phyloP scores from a whole-genome alignment of 2,888 invertebrate genomes.

The Pilophorus perplexus region DNA sequence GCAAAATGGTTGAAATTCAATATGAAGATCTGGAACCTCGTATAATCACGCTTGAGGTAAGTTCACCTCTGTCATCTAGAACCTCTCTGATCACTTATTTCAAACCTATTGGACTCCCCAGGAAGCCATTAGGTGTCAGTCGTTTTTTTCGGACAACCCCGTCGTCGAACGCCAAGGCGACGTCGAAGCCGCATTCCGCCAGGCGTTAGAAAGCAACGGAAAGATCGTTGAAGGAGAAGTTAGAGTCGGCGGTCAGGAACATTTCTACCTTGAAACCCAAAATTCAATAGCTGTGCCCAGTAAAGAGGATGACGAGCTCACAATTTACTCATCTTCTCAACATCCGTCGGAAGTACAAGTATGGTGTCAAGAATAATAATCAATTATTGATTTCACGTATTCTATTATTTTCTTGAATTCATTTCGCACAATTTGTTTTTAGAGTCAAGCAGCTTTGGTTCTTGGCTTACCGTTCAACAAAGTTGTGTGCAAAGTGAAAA shows the following conservation, averaged over 20 bases:
- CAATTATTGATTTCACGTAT: neutral
- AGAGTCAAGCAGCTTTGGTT: constrained; percentile 60
- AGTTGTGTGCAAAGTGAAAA: constrained; percentile 73
- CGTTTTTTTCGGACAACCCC: constrained; percentile 65
- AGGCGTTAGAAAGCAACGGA: constrained; percentile 50
- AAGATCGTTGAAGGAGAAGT: constrained; percentile 72
- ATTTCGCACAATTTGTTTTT: neutral
- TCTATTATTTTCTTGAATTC: too few species aligned
- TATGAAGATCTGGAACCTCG: constrained; percentile 79
- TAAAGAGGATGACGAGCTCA: constrained; percentile 78
- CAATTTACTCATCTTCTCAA: constrained; percentile 80
- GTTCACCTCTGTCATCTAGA: neutral
- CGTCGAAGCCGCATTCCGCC: constrained; percentile 63
- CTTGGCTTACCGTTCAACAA: constrained; percentile 71
- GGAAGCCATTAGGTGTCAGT: constrained; percentile 75
- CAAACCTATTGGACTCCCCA: constrained; percentile 46
- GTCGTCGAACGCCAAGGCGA: constrained; percentile 65
- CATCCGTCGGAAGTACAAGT: constrained; percentile 73
- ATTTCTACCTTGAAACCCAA: constrained; percentile 93
- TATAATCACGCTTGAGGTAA: constrained; percentile 76
- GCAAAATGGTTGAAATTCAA: constrained; percentile 72
- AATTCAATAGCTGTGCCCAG: constrained; percentile 68
- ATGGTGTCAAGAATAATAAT: constrained; percentile 45
- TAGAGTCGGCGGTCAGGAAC: constrained; percentile 88
- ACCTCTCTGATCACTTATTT: too few species aligned